Conservation (phyloP, 2,797 vertebrate genomes). For the Orestias chungarensis region DNA sequence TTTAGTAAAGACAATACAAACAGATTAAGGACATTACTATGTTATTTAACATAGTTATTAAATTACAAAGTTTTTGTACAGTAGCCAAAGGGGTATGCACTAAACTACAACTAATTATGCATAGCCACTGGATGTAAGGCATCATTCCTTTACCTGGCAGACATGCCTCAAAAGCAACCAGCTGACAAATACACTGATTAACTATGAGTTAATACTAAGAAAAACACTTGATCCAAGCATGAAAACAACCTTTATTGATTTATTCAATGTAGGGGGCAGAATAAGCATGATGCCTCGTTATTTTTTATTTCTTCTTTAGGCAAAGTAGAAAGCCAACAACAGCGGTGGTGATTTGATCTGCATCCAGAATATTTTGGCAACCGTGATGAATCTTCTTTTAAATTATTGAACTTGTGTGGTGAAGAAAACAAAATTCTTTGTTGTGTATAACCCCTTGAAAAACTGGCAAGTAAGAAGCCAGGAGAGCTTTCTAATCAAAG, state of each 20-base stretch:
- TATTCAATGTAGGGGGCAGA: not conserved
- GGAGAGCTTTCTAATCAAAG: conserved; percentile 57
- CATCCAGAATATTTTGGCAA: conserved; percentile 41
- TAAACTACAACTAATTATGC: not conserved
- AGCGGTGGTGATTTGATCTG: conserved; percentile 30
- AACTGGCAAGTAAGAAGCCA: conserved; percentile 48
- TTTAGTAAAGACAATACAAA: not conserved
- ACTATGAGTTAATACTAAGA: too few species aligned
- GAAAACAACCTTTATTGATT: too few species aligned
- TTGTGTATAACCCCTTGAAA: conserved; percentile 43
- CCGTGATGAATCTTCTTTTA: conserved; percentile 41
- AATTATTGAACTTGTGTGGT: conserved; percentile 48
- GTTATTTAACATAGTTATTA: not conserved
- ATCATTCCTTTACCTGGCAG: not conserved
- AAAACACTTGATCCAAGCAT: too few species aligned
- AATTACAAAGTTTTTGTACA: not conserved
- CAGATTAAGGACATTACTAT: not conserved
- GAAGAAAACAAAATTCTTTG: conserved; percentile 39
- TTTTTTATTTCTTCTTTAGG: conserved; percentile 22
- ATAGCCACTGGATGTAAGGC: not conserved
- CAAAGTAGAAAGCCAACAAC: conserved; percentile 6
- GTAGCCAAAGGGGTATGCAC: not conserved
- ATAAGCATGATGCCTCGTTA: conserved; percentile 27
- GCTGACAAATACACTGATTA: not conserved
- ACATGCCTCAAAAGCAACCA: not conserved